These are phyloP conservation scores for Mimachlamys varia DNA, from an alignment of 2,888 invertebrate species.

Conservation along the genomic window DNA sequence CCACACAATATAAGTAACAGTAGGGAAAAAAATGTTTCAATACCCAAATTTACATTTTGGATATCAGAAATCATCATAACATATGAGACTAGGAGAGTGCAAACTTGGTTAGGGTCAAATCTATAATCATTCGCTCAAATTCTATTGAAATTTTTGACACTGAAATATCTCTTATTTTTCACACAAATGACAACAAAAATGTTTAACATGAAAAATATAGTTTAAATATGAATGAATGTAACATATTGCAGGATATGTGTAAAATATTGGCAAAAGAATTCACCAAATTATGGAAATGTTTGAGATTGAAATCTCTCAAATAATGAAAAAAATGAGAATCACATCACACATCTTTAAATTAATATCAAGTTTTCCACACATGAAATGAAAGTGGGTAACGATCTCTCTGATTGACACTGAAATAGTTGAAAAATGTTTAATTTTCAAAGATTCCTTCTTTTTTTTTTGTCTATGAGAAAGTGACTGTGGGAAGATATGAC, in stretches of 20 bases:
- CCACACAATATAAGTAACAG: not conserved
- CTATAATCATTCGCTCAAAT: not conserved
- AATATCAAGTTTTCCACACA: not conserved
- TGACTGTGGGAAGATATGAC: not conserved
- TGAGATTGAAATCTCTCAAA: not conserved
- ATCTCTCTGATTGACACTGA: not conserved
- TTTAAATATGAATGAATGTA: not conserved
- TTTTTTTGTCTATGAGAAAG: not conserved
- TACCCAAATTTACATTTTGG: not conserved
- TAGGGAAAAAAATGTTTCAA: not conserved
- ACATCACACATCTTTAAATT: not conserved
- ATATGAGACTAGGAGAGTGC: not conserved
- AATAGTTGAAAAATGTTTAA: not conserved
- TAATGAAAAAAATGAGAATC: not conserved
- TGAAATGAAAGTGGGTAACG: not conserved
- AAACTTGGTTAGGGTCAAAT: not conserved
- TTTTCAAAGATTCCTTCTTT: not conserved
- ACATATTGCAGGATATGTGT: not conserved
- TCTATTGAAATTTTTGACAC: not conserved
- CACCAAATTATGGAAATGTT: not conserved
- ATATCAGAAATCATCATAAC: not conserved
- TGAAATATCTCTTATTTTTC: not conserved
- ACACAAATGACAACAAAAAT: slow-evolving; percentile 16
- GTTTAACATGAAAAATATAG: not conserved
- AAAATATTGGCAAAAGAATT: not conserved